phyloP scores from a whole-genome alignment of 1,140 invertebrate genomes.

The Onthophagus taurus region DNA sequence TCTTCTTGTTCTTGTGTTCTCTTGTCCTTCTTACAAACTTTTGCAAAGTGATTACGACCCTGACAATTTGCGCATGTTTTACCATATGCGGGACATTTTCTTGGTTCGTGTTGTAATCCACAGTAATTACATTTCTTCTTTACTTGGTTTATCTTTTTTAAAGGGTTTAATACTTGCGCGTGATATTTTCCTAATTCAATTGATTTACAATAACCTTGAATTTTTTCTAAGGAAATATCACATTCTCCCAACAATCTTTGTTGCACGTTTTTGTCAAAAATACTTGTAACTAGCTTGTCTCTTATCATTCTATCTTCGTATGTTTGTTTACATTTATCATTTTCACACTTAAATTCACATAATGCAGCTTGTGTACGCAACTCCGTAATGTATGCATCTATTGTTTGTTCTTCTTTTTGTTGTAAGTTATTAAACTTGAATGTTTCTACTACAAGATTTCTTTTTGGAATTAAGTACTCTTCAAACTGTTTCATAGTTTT shows the following conservation, averaged over 20 bases:
- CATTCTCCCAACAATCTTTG: not conserved
- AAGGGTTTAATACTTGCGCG: not conserved
- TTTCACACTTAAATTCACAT: conserved; percentile 8
- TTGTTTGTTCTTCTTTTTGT: conserved; percentile 8
- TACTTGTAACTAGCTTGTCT: conserved; percentile 6
- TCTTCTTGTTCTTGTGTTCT: not conserved
- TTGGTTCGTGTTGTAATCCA: not conserved
- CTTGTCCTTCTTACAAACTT: not conserved
- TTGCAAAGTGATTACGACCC: not conserved
- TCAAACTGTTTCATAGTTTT: not conserved
- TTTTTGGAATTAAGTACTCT: conserved; percentile 1
- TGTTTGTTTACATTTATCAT: not conserved
- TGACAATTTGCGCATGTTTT: conserved; percentile 2
- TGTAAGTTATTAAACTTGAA: conserved; percentile 1
- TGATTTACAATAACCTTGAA: not conserved
- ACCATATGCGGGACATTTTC: not conserved
- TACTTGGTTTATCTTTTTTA: not conserved
- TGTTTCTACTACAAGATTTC: conserved; percentile 1
- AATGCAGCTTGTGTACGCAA: conserved; percentile 1
- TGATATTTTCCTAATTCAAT: conserved; percentile 6
- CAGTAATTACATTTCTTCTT: not conserved
- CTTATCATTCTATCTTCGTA: conserved; percentile 1
- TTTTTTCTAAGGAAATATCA: not conserved
- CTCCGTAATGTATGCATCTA: not conserved
- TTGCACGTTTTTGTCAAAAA: conserved; percentile 1